A percentile compares a stretch with the other conserved stretches of the same genome.
Conservation (phyloP, 2,113 vertebrate genomes). For the Thamnophis sirtalis region DNA sequence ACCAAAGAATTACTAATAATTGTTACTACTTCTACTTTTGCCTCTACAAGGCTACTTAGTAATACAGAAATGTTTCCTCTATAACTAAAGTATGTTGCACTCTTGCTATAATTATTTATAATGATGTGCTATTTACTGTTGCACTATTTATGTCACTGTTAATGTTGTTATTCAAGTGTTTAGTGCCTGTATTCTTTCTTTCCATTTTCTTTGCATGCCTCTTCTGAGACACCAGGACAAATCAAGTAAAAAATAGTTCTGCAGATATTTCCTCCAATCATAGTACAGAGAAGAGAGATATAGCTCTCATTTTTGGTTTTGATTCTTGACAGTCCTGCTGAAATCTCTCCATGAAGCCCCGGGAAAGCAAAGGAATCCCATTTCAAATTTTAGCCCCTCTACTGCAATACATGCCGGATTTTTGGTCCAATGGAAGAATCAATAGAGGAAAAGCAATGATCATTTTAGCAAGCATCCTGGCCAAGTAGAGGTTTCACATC, state of each 20-base stretch:
- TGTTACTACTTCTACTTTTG: not conserved
- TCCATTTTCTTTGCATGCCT: not conserved
- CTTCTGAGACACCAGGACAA: not conserved
- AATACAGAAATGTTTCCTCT: not conserved
- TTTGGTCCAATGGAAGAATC: not conserved
- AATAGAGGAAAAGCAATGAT: not conserved
- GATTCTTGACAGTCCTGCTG: not conserved
- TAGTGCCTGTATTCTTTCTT: too few relatives aligned
- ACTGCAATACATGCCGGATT: not conserved
- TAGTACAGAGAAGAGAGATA: not conserved
- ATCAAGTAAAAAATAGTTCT: not conserved
- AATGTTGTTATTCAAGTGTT: not conserved
- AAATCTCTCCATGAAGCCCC: not conserved
- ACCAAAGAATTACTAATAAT: not conserved
- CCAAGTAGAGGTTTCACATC: not conserved
- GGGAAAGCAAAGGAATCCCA: not conserved
- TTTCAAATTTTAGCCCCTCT: not conserved
- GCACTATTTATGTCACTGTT: not conserved
- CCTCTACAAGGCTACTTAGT: not conserved
- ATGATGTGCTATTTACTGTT: not conserved
- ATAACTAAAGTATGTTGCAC: not conserved
- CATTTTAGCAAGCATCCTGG: not conserved
- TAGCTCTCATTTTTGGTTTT: not conserved
- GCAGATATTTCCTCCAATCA: not conserved
- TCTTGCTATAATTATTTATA: not conserved